These are phyloP conservation scores for Bembecia ichneumoniformis DNA, from an alignment of 2,888 invertebrate genomes.

Conservation along the genomic window DNA sequence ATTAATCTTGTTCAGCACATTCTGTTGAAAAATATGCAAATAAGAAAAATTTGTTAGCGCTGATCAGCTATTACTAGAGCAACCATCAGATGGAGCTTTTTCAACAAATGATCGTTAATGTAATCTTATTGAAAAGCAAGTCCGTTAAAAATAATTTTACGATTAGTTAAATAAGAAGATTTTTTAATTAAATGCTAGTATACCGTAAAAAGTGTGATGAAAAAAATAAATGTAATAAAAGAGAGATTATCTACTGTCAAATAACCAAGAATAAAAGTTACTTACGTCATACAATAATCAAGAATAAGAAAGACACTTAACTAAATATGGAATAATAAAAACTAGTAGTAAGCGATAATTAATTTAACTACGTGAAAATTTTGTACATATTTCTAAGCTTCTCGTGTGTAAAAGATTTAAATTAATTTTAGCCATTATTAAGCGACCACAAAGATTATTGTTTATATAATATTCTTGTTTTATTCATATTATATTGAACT, in stretches of 20 bases:
- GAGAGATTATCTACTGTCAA: too few relatives aligned
- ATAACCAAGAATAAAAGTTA: too few relatives aligned
- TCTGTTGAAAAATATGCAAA: background rate
- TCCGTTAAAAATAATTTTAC: too few relatives aligned
- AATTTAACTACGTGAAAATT: conserved; percentile 57
- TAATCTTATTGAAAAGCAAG: too few relatives aligned
- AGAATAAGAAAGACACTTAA: too few relatives aligned
- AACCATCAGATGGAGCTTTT: conserved; percentile 49
- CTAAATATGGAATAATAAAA: too few relatives aligned
- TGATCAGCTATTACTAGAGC: conserved; percentile 7
- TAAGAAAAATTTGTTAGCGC: background rate
- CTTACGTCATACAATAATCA: too few relatives aligned
- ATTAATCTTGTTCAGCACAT: background rate
- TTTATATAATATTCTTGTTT: background rate
- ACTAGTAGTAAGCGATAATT: conserved; percentile 19
- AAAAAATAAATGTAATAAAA: too few relatives aligned
- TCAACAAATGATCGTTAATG: background rate
- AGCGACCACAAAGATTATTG: background rate
- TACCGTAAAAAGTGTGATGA: too few relatives aligned
- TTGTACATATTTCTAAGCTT: conserved; percentile 64
- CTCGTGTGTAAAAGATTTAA: conserved; percentile 26
- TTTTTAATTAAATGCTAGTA: too few relatives aligned
- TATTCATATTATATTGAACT: too few relatives aligned
- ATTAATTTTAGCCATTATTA: background rate
- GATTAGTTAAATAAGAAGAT: too few relatives aligned